Evolutionary conservation across 2,113 vertebrate species (phyloP).

Genomic region (Oryzias javanicus): DNA sequence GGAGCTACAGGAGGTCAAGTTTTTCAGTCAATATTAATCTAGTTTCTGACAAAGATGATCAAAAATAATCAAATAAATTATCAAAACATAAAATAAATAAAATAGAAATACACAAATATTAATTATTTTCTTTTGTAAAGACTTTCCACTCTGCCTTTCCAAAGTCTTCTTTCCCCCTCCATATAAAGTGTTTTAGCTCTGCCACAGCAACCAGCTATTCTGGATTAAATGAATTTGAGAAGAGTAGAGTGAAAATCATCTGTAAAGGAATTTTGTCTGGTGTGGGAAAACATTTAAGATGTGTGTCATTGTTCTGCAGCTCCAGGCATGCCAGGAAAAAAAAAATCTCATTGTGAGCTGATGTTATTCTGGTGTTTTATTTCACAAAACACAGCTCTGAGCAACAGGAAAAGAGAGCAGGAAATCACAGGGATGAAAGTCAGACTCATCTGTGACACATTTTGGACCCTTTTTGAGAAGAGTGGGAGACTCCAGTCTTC

Average conservation of each 20-base stretch:
- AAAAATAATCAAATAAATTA: too few relatives aligned
- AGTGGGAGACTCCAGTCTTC: constrained; percentile 51
- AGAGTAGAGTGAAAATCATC: constrained; percentile 54
- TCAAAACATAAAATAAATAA: too few relatives aligned
- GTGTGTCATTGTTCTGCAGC: constrained; percentile 42
- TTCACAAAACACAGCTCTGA: constrained; percentile 25
- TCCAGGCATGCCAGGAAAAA: constrained; percentile 53
- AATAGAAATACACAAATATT: too few relatives aligned
- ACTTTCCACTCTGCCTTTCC: too few relatives aligned
- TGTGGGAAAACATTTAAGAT: constrained; percentile 61
- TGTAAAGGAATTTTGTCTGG: constrained; percentile 60
- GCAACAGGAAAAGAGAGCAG: constrained; percentile 2
- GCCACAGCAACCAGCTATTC: constrained; percentile 47
- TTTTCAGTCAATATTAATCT: too few relatives aligned
- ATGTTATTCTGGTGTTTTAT: constrained; percentile 44
- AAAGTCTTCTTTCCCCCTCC: too few relatives aligned
- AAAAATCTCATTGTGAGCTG: constrained; percentile 50
- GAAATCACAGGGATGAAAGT: constrained; percentile 2
- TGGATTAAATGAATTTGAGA: constrained; percentile 61
- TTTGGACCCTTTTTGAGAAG: constrained; percentile 38
- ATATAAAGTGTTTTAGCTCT: too few relatives aligned
- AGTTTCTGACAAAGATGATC: too few relatives aligned
- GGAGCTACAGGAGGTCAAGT: too few relatives aligned
- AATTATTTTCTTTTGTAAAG: too few relatives aligned
- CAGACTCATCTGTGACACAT: constrained; percentile 22